Evolutionary conservation across 35 echinoderm and acorn worm species (phyloP).

Genomic region (Amphiura filiformis): DNA sequence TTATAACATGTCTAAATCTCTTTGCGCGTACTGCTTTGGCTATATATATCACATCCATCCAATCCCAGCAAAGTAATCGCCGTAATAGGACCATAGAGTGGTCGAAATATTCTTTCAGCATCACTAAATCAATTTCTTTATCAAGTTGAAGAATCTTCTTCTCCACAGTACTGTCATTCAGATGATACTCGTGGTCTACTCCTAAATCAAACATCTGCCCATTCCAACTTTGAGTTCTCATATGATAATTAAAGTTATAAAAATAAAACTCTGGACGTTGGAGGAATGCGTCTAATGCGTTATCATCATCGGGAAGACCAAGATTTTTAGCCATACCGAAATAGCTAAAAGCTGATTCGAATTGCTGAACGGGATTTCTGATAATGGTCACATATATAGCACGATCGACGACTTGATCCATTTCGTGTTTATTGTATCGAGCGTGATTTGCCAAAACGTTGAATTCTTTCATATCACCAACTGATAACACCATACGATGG

Average conservation of each 20-base stretch:
- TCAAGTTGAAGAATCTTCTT: constrained; percentile 49
- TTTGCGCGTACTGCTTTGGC: constrained; percentile 53
- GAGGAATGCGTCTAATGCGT: constrained; percentile 53
- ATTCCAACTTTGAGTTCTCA: constrained; percentile 22
- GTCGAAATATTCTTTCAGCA: constrained; percentile 88
- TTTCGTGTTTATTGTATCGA: neutral
- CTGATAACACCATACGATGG: neutral
- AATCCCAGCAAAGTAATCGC: constrained; percentile 84
- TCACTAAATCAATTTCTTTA: constrained; percentile 71
- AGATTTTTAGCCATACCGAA: neutral
- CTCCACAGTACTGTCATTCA: constrained; percentile 13
- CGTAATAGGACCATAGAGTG: constrained; percentile 80
- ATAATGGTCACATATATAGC: constrained; percentile 67
- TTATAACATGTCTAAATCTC: constrained; percentile 17
- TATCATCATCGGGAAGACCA: neutral
- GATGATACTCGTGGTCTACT: constrained; percentile 16
- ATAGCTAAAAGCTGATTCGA: constrained; percentile 73
- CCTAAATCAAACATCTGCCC: constrained; percentile 81
- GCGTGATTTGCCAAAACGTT: neutral
- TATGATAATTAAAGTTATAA: neutral
- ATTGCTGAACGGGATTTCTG: constrained; percentile 60
- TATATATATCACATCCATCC: constrained; percentile 78
- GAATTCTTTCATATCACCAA: neutral
- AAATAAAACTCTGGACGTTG: constrained; percentile 30
- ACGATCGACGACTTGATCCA: neutral